Percentiles rank a stretch among this genome's conserved stretches.
Evolutionary conservation across 2,113 vertebrate genomes (phyloP).

Genomic region (Oreochromis aureus): DNA sequence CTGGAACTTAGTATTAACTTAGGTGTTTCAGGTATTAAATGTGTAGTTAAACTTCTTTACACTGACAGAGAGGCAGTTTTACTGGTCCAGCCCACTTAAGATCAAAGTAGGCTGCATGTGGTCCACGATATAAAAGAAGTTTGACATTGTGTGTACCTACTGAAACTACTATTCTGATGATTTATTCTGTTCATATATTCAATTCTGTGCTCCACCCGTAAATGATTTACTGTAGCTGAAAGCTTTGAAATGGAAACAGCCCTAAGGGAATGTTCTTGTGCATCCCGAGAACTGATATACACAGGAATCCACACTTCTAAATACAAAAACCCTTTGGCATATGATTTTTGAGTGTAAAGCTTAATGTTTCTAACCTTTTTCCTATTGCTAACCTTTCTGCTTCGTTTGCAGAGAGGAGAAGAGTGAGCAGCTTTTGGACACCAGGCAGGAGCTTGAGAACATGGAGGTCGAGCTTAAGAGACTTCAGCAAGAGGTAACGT

Average conservation of each 20-base stretch:
- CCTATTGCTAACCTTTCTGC: neutral
- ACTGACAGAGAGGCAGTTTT: neutral
- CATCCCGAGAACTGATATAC: neutral
- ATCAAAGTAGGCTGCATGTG: neutral
- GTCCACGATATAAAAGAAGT: neutral
- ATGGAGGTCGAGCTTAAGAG: conserved; percentile 88
- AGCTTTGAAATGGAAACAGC: conserved; percentile 3
- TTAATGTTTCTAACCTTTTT: neutral
- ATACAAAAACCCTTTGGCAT: neutral
- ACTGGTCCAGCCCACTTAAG: neutral
- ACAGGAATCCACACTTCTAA: neutral
- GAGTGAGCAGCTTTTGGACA: conserved; percentile 94
- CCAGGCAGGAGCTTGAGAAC: conserved; percentile 91
- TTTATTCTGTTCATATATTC: neutral
- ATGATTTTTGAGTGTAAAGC: neutral
- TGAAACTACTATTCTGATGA: neutral
- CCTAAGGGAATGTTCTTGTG: neutral
- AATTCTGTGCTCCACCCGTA: neutral
- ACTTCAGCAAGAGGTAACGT: conserved; percentile 88
- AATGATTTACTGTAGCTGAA: neutral
- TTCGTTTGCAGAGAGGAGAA: conserved; percentile 86
- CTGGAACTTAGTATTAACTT: rapidly evolving
- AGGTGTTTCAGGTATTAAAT: neutral
- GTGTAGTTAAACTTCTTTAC: neutral
- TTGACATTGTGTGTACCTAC: neutral